These are phyloP conservation scores for Scaptodrosophila lebanonensis DNA, from an alignment of 1,140 invertebrate genomes.

Conservation along the genomic window DNA sequence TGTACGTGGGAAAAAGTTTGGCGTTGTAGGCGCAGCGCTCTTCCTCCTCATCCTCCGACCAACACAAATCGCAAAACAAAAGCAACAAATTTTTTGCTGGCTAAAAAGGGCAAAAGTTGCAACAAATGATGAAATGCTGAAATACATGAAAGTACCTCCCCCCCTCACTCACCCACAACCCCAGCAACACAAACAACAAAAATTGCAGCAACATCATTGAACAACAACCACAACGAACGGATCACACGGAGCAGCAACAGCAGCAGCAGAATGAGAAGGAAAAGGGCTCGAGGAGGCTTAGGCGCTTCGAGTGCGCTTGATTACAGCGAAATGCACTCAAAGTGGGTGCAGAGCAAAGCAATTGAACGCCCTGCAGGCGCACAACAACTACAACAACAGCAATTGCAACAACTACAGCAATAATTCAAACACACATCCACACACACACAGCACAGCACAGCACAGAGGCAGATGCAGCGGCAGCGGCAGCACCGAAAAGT, in stretches of 20 bases:
- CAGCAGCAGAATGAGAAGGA: neutral
- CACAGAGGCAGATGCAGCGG: neutral
- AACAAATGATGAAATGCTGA: constrained; percentile 69
- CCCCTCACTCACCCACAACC: too few species aligned
- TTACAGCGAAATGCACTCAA: constrained; percentile 69
- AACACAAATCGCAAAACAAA: constrained; percentile 25
- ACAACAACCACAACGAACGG: too few species aligned
- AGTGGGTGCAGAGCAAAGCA: constrained; percentile 52
- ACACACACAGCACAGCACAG: too few species aligned
- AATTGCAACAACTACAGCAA: constrained; percentile 20
- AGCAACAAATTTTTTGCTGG: constrained; percentile 22
- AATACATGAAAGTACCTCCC: constrained; percentile 56
- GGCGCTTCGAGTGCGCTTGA: constrained; percentile 52
- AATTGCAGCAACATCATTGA: neutral
- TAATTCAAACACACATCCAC: neutral
- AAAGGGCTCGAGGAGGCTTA: neutral
- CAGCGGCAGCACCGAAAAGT: constrained; percentile 49
- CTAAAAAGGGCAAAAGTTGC: constrained; percentile 34
- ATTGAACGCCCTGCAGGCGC: constrained; percentile 13
- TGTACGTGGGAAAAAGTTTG: too few species aligned
- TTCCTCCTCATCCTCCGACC: neutral
- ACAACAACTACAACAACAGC: constrained; percentile 45
- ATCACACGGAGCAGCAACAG: too few species aligned
- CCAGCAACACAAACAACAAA: constrained; percentile 8
- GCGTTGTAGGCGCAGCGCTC: too few species aligned